These are phyloP conservation scores for Stegostoma tigrinum DNA, from an alignment of 2,113 vertebrate genomes.

Conservation along the genomic window DNA sequence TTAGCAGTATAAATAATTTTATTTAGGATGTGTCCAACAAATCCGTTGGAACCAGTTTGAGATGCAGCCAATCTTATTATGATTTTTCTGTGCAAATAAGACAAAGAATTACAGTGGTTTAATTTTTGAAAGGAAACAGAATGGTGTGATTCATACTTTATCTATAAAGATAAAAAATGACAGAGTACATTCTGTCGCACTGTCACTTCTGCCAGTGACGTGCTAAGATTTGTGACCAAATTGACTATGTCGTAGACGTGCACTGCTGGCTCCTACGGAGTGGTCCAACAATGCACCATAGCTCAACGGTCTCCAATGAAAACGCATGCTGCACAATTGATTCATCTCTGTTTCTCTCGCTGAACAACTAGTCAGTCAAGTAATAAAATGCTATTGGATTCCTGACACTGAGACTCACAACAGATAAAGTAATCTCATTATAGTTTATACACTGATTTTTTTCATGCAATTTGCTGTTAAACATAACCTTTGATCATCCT, in stretches of 20 bases:
- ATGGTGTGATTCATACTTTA: slow-evolving; percentile 9
- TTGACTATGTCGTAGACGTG: not conserved
- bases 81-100: not conserved
- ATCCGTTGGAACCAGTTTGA: slow-evolving; percentile 6
- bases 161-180: not conserved
- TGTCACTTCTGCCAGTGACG: not conserved
- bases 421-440: not conserved
- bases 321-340: not conserved
- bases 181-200: not conserved
- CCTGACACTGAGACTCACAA: not conserved
- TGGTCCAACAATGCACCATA: not conserved
- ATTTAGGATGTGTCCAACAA: slow-evolving; percentile 33
- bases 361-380: not conserved
- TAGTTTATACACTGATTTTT: not conserved
- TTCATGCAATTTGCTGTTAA: not conserved
- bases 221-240: not conserved
- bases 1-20: slow-evolving; percentile 29
- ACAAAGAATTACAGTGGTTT: not conserved
- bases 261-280: not conserved
- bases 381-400: not conserved
- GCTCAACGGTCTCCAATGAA: not conserved
- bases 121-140: slow-evolving; percentile 15
- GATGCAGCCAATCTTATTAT: slow-evolving; percentile 24
- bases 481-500: not conserved
- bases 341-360: not conserved